These are phyloP conservation scores for Microcebus ravelobensis DNA, from an alignment of 2,113 vertebrate species.

Conservation along the genomic window DNA sequence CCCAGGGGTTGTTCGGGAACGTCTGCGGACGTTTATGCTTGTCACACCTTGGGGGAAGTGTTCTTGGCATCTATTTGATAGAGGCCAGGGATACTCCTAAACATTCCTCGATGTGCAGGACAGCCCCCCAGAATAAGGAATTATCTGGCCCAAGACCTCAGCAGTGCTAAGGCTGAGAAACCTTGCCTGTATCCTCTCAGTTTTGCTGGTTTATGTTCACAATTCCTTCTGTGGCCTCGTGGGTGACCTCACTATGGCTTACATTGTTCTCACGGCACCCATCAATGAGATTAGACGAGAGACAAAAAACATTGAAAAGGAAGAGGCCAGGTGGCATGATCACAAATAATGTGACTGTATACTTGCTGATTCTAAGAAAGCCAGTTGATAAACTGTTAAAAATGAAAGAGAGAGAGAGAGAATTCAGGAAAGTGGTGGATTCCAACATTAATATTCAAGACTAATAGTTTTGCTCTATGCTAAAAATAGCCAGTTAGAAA, in stretches of 20 bases:
- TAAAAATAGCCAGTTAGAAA: slow-evolving; percentile 20
- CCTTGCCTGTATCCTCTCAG: background rate
- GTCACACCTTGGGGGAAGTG: background rate
- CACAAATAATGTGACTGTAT: background rate
- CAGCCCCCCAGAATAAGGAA: background rate
- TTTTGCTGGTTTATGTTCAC: background rate
- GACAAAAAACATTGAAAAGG: background rate
- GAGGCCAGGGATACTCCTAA: background rate
- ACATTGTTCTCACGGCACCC: background rate
- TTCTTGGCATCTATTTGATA: background rate
- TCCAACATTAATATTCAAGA: slow-evolving; percentile 2
- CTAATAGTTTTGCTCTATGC: background rate
- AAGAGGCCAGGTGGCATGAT: background rate
- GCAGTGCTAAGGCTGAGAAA: background rate
- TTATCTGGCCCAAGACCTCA: background rate
- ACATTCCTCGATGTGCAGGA: background rate
- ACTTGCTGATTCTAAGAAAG: background rate
- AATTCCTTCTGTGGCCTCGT: accelerated
- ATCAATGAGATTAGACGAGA: background rate
- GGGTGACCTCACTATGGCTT: background rate
- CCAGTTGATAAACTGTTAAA: background rate
- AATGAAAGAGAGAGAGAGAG: background rate
- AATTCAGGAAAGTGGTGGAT: background rate
- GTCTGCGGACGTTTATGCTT: background rate
- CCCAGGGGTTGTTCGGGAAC: background rate